These are phyloP conservation scores for Tolmerus cingulatus DNA, from an alignment of 2,888 invertebrate species.

Conservation along the genomic window DNA sequence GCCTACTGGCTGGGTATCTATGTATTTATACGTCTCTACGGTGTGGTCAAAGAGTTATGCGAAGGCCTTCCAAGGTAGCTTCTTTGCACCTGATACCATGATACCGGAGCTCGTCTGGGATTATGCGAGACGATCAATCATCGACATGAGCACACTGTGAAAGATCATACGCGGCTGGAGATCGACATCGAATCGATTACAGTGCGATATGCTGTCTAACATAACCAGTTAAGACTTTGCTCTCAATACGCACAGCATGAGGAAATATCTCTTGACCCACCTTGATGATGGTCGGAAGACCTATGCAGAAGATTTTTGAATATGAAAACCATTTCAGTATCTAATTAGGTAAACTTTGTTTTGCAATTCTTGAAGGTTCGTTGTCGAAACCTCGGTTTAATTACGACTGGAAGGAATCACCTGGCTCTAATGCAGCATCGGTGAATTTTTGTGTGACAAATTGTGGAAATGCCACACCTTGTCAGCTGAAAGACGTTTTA, in stretches of 20 bases:
- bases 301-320: not conserved
- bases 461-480: constrained; percentile 2
- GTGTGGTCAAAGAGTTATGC: not conserved
- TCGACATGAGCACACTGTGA: not conserved
- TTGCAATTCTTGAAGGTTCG: constrained; percentile 24
- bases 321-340: not conserved
- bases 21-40: not conserved
- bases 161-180: not conserved
- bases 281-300: not conserved
- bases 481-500: not conserved
- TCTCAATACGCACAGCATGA: not conserved
- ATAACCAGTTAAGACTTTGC: not conserved
- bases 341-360: constrained; percentile 2
- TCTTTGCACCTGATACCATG: not conserved
- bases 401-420: not conserved
- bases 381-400: constrained; percentile 17
- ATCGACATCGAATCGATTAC: not conserved
- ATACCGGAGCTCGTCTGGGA: not conserved
- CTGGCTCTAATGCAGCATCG: not conserved
- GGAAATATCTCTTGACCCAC: constrained; percentile 5
- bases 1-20: not conserved
- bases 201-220: not conserved
- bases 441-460: not conserved
- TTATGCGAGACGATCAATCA: not conserved
- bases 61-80: not conserved